Percentiles rank a stretch among this genome's conserved stretches.
Evolutionary conservation across 2,888 invertebrate genomes (phyloP).

Genomic region (Lasioglossum leucozonium): DNA sequence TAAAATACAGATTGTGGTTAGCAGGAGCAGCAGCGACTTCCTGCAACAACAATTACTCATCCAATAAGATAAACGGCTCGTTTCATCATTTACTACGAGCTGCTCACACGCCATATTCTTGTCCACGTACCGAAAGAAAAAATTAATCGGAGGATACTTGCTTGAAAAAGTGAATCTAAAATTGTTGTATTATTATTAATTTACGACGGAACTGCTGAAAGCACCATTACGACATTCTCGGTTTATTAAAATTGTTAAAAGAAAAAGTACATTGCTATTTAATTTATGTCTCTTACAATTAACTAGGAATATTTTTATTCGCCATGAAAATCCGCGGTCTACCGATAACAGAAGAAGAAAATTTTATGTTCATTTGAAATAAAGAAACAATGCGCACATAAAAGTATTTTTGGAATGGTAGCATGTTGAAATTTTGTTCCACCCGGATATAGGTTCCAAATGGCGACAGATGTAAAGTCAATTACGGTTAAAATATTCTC

Average conservation of each 20-base stretch:
- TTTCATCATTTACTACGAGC: conserved; percentile 29
- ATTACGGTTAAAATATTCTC: conserved; percentile 27
- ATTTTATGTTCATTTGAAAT: too few relatives aligned
- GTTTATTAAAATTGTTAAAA: too few relatives aligned
- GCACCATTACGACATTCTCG: too few relatives aligned
- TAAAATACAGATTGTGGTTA: conserved; percentile 21
- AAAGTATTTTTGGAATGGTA: not conserved
- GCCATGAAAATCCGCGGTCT: too few relatives aligned
- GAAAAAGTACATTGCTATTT: too few relatives aligned
- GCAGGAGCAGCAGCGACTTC: conserved; percentile 35
- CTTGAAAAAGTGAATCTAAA: not conserved
- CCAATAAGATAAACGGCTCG: conserved; percentile 39
- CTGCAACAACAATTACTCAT: conserved; percentile 58
- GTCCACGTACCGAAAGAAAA: not conserved
- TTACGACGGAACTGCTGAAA: too few relatives aligned
- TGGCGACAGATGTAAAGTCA: not conserved
- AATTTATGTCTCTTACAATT: too few relatives aligned
- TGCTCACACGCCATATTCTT: not conserved
- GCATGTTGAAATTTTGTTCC: not conserved
- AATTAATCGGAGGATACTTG: too few relatives aligned
- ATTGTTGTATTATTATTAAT: too few relatives aligned
- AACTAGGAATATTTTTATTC: too few relatives aligned
- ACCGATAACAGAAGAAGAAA: too few relatives aligned
- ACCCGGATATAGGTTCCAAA: not conserved
- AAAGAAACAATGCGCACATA: too few relatives aligned